These are phyloP conservation scores for Fringilla coelebs DNA, from an alignment of 2,797 vertebrate genomes.

Conservation along the genomic window DNA sequence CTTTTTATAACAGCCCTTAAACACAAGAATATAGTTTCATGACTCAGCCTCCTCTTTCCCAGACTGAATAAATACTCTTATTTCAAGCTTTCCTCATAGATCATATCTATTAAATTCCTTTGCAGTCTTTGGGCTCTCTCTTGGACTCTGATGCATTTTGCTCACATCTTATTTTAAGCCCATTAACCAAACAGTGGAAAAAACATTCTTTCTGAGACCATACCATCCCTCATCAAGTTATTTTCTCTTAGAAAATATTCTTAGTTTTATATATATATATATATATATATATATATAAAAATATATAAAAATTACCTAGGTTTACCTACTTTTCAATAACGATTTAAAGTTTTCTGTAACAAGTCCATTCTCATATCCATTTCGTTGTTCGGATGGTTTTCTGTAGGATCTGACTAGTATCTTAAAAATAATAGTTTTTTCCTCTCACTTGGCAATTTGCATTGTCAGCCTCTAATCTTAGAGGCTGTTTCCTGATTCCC, in stretches of 20 bases:
- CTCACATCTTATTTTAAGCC: neutral
- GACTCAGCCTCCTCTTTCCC: neutral
- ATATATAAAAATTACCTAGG: neutral
- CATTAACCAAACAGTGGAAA: neutral
- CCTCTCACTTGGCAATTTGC: neutral
- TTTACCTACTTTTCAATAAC: neutral
- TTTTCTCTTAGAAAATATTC: neutral
- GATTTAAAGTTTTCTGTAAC: neutral
- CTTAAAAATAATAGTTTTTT: neutral
- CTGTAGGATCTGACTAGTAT: neutral
- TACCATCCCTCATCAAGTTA: neutral
- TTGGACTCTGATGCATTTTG: neutral
- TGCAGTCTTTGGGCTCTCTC: neutral
- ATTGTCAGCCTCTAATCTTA: neutral
- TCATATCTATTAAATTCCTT: neutral
- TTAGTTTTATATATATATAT: neutral
- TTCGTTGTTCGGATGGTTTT: neutral
- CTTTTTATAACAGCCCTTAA: neutral
- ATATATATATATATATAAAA: no score
- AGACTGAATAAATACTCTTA: neutral
- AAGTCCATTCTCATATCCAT: neutral
- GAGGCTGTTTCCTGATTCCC: neutral
- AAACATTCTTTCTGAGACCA: neutral
- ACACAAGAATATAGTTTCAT: neutral
- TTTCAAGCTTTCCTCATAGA: neutral